A percentile compares a stretch with the other conserved stretches of the same genome.
Conservation (phyloP, 2,113 vertebrate genomes). For the Sialia sialis region DNA sequence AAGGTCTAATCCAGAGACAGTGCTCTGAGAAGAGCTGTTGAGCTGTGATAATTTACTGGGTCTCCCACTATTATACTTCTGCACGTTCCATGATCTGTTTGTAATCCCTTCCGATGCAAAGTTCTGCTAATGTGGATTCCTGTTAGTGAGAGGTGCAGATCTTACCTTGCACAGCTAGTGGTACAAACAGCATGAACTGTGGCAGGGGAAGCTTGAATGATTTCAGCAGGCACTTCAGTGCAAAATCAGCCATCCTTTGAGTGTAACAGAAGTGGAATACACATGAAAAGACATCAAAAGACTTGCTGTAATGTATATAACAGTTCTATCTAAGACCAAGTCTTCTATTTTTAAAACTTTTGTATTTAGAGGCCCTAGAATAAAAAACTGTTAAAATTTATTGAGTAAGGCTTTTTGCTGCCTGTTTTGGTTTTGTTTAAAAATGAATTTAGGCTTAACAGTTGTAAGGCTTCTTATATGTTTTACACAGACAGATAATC, state of each 20-base stretch:
- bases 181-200: not conserved
- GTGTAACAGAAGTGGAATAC: not conserved
- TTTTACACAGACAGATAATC: not conserved
- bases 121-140: not conserved
- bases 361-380: not conserved
- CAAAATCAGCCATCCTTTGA: not conserved
- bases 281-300: not conserved
- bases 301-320: not conserved
- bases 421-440: not conserved
- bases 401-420: not conserved
- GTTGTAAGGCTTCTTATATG: not conserved
- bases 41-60: not conserved
- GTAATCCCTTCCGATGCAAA: fast-evolving
- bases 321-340: not conserved
- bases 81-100: not conserved
- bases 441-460: not conserved
- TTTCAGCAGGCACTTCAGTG: not conserved
- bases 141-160: not conserved
- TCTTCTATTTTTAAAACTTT: not conserved
- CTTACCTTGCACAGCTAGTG: not conserved
- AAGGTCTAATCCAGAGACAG: not conserved
- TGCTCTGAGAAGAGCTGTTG: not conserved
- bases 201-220: not conserved
- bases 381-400: not conserved
- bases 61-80: not conserved